Base-by-base conservation (phyloP, 2,113 vertebrate genomes). In the Girardinichthys multiradiatus region DNA sequence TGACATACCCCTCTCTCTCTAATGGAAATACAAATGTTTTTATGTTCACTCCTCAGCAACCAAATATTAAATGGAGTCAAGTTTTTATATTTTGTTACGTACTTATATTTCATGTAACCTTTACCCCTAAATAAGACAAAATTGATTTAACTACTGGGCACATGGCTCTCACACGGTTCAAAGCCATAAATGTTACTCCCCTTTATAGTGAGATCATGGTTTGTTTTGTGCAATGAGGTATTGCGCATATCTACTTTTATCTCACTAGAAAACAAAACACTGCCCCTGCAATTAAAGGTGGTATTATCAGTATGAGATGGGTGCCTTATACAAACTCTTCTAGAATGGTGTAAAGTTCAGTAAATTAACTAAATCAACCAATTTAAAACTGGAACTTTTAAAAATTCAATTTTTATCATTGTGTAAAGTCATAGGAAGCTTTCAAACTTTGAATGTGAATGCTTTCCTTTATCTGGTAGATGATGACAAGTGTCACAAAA, bases 231-330 rank as follows among this genome's bases (percentile, higher is more conserved):
- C 21, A 58, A 4, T 37, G 13, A 15, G n/a, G 14, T 35, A 28
- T n/a, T 69, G 8, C 37, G 30, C n/a, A 27, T 28, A 31, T 57
- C 31, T 39, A 58, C 58, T 69, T 58, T 58, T 57, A 69, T 4
- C n/a, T 33, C 4, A 37, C n/a, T 17, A 15, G 57, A 69, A 26
- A 58, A 7, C 27, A 19, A 57, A 64, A 28, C 4, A 28, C 15
- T 58, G 13, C 37, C 24, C 31, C 24, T 13, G 31, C 42, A 31
- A 54, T 9, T 19, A 26, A 13, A 57, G 13, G 10, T 4, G 42
- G 15, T 4, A 24, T 15, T 37, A n/a, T 69, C 54, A 57, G 24
- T 48, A 57, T 7, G 13, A 67, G 10, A n/a, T n/a, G 14, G 17
- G 30, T 35, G 48, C 45, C 24, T 10, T 45, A 30, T 21, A 9